A percentile compares a stretch with the other conserved stretches of the same genome.
These are phyloP conservation scores for Phyllotis vaccarum DNA, from an alignment of 2,797 vertebrate genomes.

Conservation along the genomic window DNA sequence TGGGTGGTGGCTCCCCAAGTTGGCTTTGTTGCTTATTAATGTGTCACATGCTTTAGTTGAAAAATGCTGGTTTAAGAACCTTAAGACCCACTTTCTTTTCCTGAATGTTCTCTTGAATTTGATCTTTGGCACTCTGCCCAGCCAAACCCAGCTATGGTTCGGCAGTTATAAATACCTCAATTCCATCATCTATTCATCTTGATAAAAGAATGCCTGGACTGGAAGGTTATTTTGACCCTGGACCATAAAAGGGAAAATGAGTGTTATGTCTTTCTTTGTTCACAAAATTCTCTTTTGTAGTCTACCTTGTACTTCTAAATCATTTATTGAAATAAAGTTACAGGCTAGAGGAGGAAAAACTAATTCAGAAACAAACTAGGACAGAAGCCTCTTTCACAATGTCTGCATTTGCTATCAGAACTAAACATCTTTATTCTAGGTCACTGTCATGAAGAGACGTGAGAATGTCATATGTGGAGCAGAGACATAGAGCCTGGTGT, in stretches of 20 bases:
- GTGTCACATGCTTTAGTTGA: conserved; percentile 37
- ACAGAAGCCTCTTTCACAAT: neutral
- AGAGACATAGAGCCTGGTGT: neutral
- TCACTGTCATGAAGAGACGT: neutral
- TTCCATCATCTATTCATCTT: neutral
- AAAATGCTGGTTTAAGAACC: conserved; percentile 41
- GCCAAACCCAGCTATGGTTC: neutral
- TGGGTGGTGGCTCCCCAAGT: neutral
- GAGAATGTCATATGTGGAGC: neutral
- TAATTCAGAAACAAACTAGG: neutral
- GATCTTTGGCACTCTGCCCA: neutral
- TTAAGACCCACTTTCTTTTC: conserved; percentile 6
- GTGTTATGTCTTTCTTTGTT: conserved; percentile 24
- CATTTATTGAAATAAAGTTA: conserved; percentile 12
- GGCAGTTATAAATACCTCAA: conserved; percentile 22
- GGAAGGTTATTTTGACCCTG: conserved; percentile 43
- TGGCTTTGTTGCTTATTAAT: conserved; percentile 23
- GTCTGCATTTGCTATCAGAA: neutral
- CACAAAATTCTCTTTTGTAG: neutral
- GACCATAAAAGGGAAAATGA: conserved; percentile 22
- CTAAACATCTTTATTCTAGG: neutral
- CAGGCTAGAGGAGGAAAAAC: neutral
- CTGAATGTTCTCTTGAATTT: neutral
- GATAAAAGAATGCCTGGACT: neutral
- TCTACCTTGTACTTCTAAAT: conserved; percentile 22